These are phyloP conservation scores for Gymnorhina tibicen DNA, from an alignment of 2,113 vertebrate genomes.

Conservation along the genomic window DNA sequence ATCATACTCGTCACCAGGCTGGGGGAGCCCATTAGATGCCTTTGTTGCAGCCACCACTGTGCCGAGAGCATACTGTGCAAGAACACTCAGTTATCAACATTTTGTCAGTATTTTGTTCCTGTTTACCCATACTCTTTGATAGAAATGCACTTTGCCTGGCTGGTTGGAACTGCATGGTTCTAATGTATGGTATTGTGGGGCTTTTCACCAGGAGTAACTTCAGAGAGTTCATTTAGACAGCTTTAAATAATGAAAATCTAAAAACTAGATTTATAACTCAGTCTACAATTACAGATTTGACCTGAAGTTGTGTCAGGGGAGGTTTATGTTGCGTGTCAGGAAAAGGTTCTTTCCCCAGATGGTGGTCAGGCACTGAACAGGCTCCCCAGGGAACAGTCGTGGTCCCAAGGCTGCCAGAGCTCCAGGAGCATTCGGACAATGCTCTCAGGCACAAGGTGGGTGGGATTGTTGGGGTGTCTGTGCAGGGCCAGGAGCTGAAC, in stretches of 20 bases:
- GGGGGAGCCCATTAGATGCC: constrained; percentile 83
- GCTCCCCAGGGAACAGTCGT: too few species aligned
- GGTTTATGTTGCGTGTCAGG: not conserved
- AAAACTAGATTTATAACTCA: not conserved
- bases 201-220: not conserved
- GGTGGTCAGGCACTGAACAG: not conserved
- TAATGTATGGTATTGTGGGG: accelerated
- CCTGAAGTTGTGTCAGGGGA: not conserved
- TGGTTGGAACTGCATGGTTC: accelerated
- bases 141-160: accelerated
- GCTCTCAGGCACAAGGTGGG: too few species aligned
- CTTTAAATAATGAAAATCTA: accelerated
- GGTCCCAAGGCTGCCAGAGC: not conserved
- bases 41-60: constrained; percentile 88
- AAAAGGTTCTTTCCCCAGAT: not conserved
- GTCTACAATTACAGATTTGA: not conserved
- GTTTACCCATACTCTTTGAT: accelerated
- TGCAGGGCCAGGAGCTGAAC: not conserved
- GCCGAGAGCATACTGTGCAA: constrained; percentile 84
- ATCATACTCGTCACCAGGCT: constrained; percentile 90
- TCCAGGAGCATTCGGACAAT: not conserved
- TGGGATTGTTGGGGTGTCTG: too few species aligned
- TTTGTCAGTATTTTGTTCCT: not conserved
- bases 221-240: not conserved
- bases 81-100: accelerated